These are phyloP conservation scores for Euphysa ruthae DNA, from an alignment of 30 jellyfish, hydroid and myxozoan genomes.

Conservation along the genomic window DNA sequence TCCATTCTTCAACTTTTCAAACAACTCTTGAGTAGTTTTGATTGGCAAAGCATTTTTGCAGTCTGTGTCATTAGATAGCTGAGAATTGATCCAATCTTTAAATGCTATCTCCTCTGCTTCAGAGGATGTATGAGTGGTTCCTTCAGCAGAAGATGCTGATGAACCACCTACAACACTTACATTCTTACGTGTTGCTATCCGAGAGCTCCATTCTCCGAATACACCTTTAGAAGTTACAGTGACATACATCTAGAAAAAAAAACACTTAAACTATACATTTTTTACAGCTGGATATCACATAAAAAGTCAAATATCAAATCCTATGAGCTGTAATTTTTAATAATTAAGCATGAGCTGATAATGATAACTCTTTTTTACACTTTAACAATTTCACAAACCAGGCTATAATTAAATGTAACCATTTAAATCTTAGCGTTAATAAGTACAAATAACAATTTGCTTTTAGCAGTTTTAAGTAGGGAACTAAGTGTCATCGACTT, in stretches of 20 bases:
- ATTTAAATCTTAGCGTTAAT: no score
- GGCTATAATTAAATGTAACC: no score
- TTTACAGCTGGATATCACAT: no score
- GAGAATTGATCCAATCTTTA: slow-evolving; percentile 88
- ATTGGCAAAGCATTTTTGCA: slow-evolving; percentile 79
- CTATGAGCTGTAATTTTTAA: no score
- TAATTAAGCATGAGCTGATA: no score
- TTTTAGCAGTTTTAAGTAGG: no score
- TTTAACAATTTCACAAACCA: no score
- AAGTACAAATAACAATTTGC: no score
- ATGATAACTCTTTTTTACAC: no score
- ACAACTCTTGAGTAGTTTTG: slow-evolving; percentile 59
- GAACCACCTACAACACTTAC: slow-evolving; percentile 81
- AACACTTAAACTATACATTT: no score
- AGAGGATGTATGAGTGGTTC: slow-evolving; percentile 87
- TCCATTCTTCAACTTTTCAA: slow-evolving; percentile 89
- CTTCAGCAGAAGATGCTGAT: slow-evolving; percentile 96
- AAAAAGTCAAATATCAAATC: no score
- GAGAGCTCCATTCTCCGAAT: slow-evolving; percentile 40
- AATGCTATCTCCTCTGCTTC: slow-evolving; percentile 87
- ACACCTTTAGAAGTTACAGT: slow-evolving; percentile 33
- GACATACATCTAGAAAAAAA: slow-evolving; percentile 15
- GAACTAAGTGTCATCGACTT: no score
- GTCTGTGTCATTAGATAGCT: slow-evolving; percentile 60
- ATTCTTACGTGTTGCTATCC: slow-evolving; percentile 34